Conservation (phyloP, 2,113 vertebrate genomes). For the Lamprotornis superbus region DNA sequence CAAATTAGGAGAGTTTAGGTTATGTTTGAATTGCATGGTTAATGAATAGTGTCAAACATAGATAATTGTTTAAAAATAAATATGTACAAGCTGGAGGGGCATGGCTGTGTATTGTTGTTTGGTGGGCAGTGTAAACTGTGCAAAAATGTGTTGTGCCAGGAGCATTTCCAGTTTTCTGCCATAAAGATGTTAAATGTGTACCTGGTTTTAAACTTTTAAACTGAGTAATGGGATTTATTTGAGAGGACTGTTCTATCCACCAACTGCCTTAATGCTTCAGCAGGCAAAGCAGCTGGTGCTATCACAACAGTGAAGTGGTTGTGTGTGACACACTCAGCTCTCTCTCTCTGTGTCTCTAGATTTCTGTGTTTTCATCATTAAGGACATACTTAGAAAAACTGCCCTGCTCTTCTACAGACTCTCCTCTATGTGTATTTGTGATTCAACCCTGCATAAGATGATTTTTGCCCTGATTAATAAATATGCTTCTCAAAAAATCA, state of each 20-base stretch:
- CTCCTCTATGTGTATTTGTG: background rate
- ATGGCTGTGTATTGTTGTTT: rapidly evolving
- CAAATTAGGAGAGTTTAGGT: background rate
- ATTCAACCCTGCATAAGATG: background rate
- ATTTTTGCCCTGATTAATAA: slow-evolving; percentile 7
- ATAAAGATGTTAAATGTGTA: background rate
- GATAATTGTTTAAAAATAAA: background rate
- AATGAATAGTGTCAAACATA: background rate
- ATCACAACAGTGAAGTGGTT: background rate
- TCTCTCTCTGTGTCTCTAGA: background rate
- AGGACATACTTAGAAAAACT: background rate
- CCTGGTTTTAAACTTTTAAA: background rate
- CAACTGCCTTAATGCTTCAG: background rate
- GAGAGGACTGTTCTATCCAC: background rate
- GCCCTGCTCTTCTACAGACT: background rate
- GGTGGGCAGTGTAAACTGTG: background rate
- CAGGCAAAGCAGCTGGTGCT: background rate
- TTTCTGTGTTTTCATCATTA: background rate
- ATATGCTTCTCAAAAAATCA: background rate
- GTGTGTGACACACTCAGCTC: background rate
- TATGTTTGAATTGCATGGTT: background rate
- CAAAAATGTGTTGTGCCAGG: background rate
- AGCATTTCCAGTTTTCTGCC: background rate
- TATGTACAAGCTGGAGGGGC: rapidly evolving
- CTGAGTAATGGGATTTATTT: background rate